Evolutionary conservation across 2,888 invertebrate species (phyloP), one percentile per base, ranked within the genome.

Genomic region (Mesodorylaimus sp.): DNA sequence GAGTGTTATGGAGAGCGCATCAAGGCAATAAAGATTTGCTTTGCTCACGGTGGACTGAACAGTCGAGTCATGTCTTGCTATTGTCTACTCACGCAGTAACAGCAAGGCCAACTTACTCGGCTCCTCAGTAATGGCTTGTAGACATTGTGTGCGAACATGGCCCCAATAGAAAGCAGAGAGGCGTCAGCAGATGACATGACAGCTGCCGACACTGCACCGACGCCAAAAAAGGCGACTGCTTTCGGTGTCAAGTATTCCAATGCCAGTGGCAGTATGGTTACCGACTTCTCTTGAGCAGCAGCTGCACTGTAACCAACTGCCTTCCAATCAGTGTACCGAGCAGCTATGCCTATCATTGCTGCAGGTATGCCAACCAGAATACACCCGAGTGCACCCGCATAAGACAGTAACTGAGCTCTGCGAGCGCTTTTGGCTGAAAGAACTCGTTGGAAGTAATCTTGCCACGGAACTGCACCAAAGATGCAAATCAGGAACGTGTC

Each of bases 181-280:
- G 91, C 91, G 70, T 93, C 93, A 0, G 91, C 91, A 1, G 89
- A 91, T 39, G 89, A 91, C 93, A 93, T 93, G 56, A 93, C 91
- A 26, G 93, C 91, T 1, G 93, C 93, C 0, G 89, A 89, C 5
- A 93, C 88, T 3, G 91, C 91, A 0, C 93, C 93, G 56, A 93
- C 76, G 1, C 91, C 91, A 65, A 93, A 83, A 74, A 93, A 91
- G 2, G 91, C 87, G 25, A 93, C 84, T 68, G 83, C 82, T 65
- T 82, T 80, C 0, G 91, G 91, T 16, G 91, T 91, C 48, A 93
- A 74, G 67, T 88, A 84, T 70, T 91, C 89, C 62, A 93, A 75
- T 45, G 91, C 89, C 78, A 93, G 79, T 46, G 91, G 93, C 58
- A 93, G 73, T 60, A 93, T 86, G 81, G 89, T 83, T 62, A 84